Percentiles rank a stretch among this genome's conserved stretches.
Conservation (phyloP, 2,888 invertebrate genomes). For the Nomada hirtipes region DNA sequence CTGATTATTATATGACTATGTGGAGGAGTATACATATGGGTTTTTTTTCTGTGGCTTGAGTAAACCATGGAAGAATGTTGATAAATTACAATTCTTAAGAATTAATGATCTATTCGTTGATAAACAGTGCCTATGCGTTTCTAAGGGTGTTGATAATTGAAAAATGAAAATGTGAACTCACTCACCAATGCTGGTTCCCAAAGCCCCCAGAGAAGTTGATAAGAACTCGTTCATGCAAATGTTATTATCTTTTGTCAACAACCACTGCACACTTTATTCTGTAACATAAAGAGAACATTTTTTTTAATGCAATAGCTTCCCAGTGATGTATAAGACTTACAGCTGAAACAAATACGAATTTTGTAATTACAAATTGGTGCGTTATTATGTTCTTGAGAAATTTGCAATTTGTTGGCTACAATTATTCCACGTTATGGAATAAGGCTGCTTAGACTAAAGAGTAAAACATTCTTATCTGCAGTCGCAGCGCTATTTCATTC, state of each 20-base stretch:
- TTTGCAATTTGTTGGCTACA: not conserved
- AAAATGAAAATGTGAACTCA: not conserved
- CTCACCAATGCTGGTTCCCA: constrained; percentile 22
- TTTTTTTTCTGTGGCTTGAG: too few relatives aligned
- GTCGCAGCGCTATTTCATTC: constrained; percentile 35
- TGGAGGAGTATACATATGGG: too few relatives aligned
- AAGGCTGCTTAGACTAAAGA: constrained; percentile 21
- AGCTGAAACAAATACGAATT: not conserved
- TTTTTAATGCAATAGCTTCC: not conserved
- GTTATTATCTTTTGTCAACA: constrained; percentile 8
- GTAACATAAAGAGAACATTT: constrained; percentile 7
- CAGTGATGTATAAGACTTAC: not conserved
- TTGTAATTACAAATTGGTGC: not conserved
- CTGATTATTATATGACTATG: too few relatives aligned
- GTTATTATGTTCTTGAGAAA: constrained; percentile 4
- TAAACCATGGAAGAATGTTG: too few relatives aligned
- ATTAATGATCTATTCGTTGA: too few relatives aligned
- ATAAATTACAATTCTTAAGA: too few relatives aligned
- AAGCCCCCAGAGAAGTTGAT: not conserved
- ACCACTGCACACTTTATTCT: not conserved
- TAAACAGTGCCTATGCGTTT: too few relatives aligned
- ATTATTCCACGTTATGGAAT: not conserved
- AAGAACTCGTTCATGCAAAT: not conserved
- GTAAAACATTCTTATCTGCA: constrained; percentile 43
- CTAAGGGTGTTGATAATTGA: too few relatives aligned